Conservation (phyloP, 1,140 invertebrate species). For the Lamellibrachia luymesi region DNA sequence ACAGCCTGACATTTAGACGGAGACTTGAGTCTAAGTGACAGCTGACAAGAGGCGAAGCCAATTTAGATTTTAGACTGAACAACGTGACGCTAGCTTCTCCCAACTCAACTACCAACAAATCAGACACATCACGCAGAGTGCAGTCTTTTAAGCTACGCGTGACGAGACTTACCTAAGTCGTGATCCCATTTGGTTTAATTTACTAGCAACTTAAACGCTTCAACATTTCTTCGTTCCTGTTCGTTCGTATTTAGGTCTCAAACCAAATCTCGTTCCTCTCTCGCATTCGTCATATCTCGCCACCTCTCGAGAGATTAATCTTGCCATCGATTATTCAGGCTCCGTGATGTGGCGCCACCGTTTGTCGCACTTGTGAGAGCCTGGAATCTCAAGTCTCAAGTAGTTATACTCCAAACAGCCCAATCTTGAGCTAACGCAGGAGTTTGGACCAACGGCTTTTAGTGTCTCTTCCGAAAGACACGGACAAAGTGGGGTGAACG, state of each 20-base stretch:
- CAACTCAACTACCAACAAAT: not conserved
- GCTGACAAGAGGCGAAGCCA: not conserved
- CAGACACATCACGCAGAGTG: not conserved
- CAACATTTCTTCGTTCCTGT: not conserved
- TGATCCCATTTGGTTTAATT: conserved; percentile 1
- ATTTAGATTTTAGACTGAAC: not conserved
- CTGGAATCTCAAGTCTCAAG: too few relatives aligned
- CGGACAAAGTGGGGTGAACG: too few relatives aligned
- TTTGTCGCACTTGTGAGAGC: not conserved
- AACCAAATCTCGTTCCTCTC: not conserved
- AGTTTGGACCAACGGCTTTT: too few relatives aligned
- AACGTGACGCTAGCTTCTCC: not conserved
- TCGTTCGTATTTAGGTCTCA: not conserved
- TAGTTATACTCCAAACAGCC: too few relatives aligned
- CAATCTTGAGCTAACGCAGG: too few relatives aligned
- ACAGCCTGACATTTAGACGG: not conserved
- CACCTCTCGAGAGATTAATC: not conserved
- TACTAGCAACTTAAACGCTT: not conserved
- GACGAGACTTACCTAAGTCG: not conserved
- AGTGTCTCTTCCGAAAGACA: too few relatives aligned
- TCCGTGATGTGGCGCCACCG: not conserved
- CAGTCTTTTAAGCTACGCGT: not conserved
- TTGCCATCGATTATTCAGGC: too few relatives aligned
- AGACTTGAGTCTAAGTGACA: not conserved
- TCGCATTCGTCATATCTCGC: not conserved